Evolutionary conservation across 2,113 vertebrate genomes (phyloP), one percentile per base, ranked within the genome.

Genomic region (Dermatemys mawii): DNA sequence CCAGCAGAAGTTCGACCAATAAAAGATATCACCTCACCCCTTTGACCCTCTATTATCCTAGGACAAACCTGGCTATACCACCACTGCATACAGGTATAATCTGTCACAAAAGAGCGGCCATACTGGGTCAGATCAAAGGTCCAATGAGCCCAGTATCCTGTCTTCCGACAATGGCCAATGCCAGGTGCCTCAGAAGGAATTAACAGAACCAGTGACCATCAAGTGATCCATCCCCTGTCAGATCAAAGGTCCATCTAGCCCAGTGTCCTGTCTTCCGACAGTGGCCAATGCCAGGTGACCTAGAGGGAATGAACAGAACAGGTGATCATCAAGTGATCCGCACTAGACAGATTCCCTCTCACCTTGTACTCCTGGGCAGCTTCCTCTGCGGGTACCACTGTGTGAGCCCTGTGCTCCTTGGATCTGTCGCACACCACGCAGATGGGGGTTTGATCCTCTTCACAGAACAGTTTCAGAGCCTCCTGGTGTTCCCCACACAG

Each of bases 311-410:
- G 51, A 53, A 9, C 51, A 53, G 51, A 53, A 53, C 51, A 53
- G 51, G 51, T 21, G 8, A 53, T 53, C 51, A 53, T 53, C 51
- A 22, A 53, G 51, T 53, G 51, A 53, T 53, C 19, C 51, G 8
- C 57, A 29, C 57, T n/a, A 17, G 35, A n/a, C 32, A 17, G n/a
- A 70, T 38, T 7, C 2, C 14, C 35, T 14, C 96, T 95, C 92
- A 97, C 97, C 97, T 97, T 96, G 44, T 95, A 94, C 51, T 97
- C 97, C 86, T 96, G 97, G 82, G 96, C 95, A 4, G 96, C 96
- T 84, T 97, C 97, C 8, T 94, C 91, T 1, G 96, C 93, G 0
- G 97, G 97, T n/a, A 96, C 3, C 73, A 97, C 96, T 0, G 95
- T 91, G 79, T 97, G 97, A 1, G 54, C 90, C 1, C 94, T 92